Base-by-base conservation (phyloP, 2,797 vertebrate genomes). In the Onychomys torridus region DNA sequence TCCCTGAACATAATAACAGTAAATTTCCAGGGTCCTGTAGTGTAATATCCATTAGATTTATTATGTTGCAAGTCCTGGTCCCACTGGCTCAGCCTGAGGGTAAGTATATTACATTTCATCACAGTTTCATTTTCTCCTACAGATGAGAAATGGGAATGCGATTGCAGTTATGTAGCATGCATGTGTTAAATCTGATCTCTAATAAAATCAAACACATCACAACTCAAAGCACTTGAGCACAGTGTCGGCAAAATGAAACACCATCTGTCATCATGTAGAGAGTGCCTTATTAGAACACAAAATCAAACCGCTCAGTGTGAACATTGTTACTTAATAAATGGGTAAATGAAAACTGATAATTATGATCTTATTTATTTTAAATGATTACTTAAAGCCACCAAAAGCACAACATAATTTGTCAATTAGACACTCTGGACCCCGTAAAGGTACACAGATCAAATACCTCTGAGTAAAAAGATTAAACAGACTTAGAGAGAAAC, bases 21-120 rank as follows among this genome's bases (percentile, higher is more conserved):
- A 98, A 99, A 99, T 99, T 98, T 99, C 98, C 98, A 98, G 98
- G 98, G 98, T 98, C 98, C 99, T 99, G 99, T 99, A 99, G 98
- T 99, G 99, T 99, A 99, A 99, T 99, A 99, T 99, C 99, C 99
- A 99, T 99, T 99, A 99, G 99, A 99, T 99, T 99, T 99, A 99
- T 99, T 99, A 99, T 99, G 99, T 99, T 99, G 99, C 99, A 99
- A 99, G 99, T 99, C 99, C 99, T 99, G 99, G 99, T 99, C 99
- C 99, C 99, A 99, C 99, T 99, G 99, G 99, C 99, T 99, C 99
- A 99, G 99, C 99, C 99, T 99, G 99, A 99, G 99, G 99, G 99
- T 99, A 99, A 99, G 99, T 99, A 99, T 99, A 99, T 99, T 99
- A 99, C 99, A 99, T 99, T 99, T 99, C 99, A 99, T 99, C 99